Evolutionary conservation across 2,888 invertebrate genomes (phyloP).

Genomic region (Lathronympha strigana): DNA sequence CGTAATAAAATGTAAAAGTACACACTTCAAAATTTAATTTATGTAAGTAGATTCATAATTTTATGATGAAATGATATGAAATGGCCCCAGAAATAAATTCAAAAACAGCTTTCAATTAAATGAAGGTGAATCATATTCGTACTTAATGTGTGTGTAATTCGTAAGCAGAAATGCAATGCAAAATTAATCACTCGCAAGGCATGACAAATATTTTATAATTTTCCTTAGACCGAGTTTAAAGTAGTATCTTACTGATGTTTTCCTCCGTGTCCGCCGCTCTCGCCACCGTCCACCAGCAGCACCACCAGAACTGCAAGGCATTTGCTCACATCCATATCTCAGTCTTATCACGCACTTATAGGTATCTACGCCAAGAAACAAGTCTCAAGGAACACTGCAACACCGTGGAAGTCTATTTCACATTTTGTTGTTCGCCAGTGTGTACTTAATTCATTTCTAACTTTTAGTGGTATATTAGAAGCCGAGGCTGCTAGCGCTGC

Average conservation of each 20-base stretch:
- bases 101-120: neutral
- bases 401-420: slow-evolving; percentile 60
- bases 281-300: slow-evolving; percentile 64
- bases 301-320: slow-evolving; percentile 66
- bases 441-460: slow-evolving; percentile 60
- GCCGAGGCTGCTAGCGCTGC: slow-evolving; percentile 58
- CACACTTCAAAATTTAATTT: too few species aligned
- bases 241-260: slow-evolving; percentile 71
- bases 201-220: slow-evolving; percentile 12
- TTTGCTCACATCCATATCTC: slow-evolving; percentile 66
- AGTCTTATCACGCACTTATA: slow-evolving; percentile 37
- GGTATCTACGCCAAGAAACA: slow-evolving; percentile 52
- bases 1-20: too few species aligned
- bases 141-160: slow-evolving; percentile 4
- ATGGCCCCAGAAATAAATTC: too few species aligned
- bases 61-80: too few species aligned
- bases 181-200: slow-evolving; percentile 43
- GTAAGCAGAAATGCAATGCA: slow-evolving; percentile 29
- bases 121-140: neutral
- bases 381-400: slow-evolving; percentile 54
- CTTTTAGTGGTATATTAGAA: slow-evolving; percentile 62
- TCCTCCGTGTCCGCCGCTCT: slow-evolving; percentile 72
- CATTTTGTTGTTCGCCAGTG: slow-evolving; percentile 67
- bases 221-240: slow-evolving; percentile 18
- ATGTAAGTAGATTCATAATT: too few species aligned